Evolutionary conservation across 2,888 invertebrate genomes (phyloP).

Genomic region (Lasioglossum calceatum): DNA sequence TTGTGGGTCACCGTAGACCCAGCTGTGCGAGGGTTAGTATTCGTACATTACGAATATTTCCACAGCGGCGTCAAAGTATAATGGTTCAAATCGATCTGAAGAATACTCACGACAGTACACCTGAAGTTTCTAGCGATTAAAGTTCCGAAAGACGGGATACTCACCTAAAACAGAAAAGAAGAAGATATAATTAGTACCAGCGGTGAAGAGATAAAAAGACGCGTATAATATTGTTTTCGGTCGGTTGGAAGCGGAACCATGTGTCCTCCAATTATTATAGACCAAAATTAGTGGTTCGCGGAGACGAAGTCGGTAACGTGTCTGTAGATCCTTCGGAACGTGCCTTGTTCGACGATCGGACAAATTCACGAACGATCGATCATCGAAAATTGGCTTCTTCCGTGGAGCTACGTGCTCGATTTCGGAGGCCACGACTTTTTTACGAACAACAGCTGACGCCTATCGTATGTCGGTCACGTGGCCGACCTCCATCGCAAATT

Average conservation of each 20-base stretch:
- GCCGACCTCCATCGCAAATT: background rate
- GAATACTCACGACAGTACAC: slow-evolving; percentile 41
- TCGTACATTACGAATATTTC: background rate
- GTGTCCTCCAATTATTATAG: slow-evolving; percentile 47
- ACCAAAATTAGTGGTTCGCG: slow-evolving; percentile 20
- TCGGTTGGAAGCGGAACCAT: background rate
- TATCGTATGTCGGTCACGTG: slow-evolving; percentile 28
- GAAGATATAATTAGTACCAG: slow-evolving; percentile 9
- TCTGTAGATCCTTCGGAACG: background rate
- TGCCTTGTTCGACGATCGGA: background rate
- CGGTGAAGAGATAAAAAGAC: slow-evolving; percentile 24
- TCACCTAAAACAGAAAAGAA: slow-evolving; percentile 68
- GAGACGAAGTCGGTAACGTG: background rate
- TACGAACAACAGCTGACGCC: slow-evolving; percentile 48
- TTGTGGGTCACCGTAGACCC: no score
- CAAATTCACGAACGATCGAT: slow-evolving; percentile 36
- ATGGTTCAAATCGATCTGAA: background rate
- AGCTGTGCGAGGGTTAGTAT: no score
- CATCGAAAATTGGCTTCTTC: slow-evolving; percentile 58
- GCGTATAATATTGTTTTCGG: background rate
- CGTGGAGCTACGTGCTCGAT: slow-evolving; percentile 25
- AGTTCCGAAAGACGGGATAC: slow-evolving; percentile 45
- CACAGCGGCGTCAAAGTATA: background rate
- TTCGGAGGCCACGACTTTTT: slow-evolving; percentile 15
- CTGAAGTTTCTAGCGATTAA: background rate